These are phyloP conservation scores for Hydropotes inermis DNA, from an alignment of 2,113 vertebrate species.

Conservation along the genomic window DNA sequence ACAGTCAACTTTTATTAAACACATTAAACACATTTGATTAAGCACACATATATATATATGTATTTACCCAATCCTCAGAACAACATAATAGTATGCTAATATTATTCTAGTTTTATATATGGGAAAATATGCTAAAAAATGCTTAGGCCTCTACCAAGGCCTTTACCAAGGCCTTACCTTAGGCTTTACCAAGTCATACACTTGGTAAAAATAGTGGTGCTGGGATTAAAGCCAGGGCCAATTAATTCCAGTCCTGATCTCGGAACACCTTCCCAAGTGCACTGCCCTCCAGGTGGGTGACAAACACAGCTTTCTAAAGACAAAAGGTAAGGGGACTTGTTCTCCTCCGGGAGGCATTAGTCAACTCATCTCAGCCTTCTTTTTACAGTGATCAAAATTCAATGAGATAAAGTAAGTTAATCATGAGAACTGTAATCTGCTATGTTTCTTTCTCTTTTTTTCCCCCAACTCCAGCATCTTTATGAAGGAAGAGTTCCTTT, in stretches of 20 bases:
- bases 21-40: not conserved
- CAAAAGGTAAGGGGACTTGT: not conserved
- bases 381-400: not conserved
- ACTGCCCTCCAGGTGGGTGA: not conserved
- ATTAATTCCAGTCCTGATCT: not conserved
- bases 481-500: not conserved
- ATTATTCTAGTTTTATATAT: not conserved
- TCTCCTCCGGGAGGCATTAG: not conserved
- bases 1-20: not conserved
- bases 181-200: not conserved
- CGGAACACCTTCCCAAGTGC: not conserved
- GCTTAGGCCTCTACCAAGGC: not conserved
- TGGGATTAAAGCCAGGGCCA: not conserved
- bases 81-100: not conserved
- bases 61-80: not conserved
- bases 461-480: not conserved
- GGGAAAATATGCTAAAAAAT: not conserved
- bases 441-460: not conserved
- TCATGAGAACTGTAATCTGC: not conserved
- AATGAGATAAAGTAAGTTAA: not conserved
- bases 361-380: not conserved
- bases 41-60: not conserved
- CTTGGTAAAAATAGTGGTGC: not conserved
- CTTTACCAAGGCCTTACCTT: too few species aligned
- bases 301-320: not conserved